Percentiles rank a stretch among this genome's conserved stretches.
These are phyloP conservation scores for Crepidodera aurea DNA, from an alignment of 2,888 invertebrate species.

Conservation along the genomic window DNA sequence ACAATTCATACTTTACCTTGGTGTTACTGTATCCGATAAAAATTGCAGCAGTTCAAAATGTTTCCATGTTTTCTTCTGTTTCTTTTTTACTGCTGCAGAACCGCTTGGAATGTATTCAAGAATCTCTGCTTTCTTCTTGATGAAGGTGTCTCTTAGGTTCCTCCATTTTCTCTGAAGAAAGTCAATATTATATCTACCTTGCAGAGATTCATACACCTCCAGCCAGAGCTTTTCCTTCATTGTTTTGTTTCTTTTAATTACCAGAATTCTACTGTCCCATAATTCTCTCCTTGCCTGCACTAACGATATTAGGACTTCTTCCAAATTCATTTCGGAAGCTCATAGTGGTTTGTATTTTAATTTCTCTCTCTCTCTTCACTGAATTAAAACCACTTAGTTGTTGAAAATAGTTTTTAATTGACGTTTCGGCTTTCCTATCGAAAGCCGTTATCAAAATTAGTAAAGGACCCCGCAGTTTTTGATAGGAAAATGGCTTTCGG, in stretches of 20 bases:
- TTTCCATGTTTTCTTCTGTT: neutral
- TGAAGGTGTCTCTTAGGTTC: neutral
- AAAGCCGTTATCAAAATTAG: no score
- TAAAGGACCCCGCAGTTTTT: no score
- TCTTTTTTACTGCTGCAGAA: neutral
- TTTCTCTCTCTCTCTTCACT: no score
- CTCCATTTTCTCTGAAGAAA: neutral
- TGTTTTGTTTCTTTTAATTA: neutral
- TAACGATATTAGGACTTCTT: neutral
- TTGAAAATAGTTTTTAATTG: no score
- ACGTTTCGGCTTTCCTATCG: no score
- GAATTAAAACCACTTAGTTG: no score
- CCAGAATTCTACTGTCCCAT: neutral
- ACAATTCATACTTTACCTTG: neutral
- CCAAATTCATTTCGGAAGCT: no score
- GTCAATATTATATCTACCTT: neutral
- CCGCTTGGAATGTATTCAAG: neutral
- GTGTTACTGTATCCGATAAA: neutral
- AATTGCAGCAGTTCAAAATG: neutral
- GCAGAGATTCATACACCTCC: neutral
- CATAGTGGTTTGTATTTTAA: no score
- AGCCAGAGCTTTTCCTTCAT: no score
- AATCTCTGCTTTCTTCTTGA: neutral
- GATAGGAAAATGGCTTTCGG: no score
- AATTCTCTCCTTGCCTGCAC: neutral